Evolutionary conservation across 2,113 vertebrate species (phyloP).

Genomic region (Emberiza fucata): DNA sequence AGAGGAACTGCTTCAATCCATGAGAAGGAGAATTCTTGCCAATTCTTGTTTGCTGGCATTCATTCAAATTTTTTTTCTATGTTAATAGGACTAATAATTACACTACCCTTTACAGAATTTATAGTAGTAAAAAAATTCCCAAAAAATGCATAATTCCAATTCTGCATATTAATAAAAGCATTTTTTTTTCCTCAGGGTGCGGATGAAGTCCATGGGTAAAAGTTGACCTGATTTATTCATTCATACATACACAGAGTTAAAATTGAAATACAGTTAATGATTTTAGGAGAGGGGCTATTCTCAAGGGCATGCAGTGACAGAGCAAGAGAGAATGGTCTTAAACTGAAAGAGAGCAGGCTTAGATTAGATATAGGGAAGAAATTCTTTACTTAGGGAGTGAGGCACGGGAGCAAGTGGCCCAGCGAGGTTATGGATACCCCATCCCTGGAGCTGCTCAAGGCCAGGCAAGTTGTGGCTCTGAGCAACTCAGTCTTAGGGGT

Average conservation of each 20-base stretch:
- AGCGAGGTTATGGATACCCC: background rate
- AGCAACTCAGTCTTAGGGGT: background rate
- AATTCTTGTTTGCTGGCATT: background rate
- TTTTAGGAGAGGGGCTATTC: background rate
- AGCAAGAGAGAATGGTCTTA: background rate
- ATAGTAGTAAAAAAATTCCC: background rate
- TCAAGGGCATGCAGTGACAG: background rate
- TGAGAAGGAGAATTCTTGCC: background rate
- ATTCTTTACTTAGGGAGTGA: background rate
- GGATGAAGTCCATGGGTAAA: background rate
- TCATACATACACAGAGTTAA: background rate
- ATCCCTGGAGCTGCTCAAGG: background rate
- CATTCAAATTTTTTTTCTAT: background rate
- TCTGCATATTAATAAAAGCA: background rate
- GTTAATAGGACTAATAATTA: background rate
- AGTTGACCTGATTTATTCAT: background rate
- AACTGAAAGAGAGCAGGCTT: background rate
- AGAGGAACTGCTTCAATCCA: background rate
- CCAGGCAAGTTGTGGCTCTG: background rate
- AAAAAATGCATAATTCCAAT: background rate
- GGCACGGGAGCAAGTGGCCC: background rate
- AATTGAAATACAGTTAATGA: background rate
- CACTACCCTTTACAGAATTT: background rate
- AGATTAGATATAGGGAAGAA: background rate
- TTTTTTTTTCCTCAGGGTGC: background rate